These are phyloP conservation scores for Acholoe squamosa DNA, from an alignment of 2,888 invertebrate genomes.

Conservation along the genomic window DNA sequence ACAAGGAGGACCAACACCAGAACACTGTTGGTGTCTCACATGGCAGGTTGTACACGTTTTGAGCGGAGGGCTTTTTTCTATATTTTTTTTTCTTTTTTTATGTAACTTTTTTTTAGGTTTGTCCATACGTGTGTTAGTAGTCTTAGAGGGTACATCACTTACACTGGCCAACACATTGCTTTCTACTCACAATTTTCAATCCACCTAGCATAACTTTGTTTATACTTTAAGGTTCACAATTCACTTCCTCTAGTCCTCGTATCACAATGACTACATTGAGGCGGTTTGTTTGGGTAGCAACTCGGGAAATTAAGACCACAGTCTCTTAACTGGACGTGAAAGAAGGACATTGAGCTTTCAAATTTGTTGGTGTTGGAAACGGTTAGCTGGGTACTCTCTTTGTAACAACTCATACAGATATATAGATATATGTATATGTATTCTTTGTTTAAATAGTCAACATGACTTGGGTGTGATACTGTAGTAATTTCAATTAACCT, in stretches of 20 bases:
- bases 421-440: not conserved
- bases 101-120: not conserved
- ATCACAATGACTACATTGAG: slow-evolving; percentile 61
- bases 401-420: not conserved
- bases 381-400: slow-evolving; percentile 20
- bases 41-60: slow-evolving; percentile 59
- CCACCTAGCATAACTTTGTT: slow-evolving; percentile 34
- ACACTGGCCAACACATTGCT: slow-evolving; percentile 36
- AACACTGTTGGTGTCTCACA: slow-evolving; percentile 46
- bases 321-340: slow-evolving; percentile 58
- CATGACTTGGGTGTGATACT: slow-evolving; percentile 30
- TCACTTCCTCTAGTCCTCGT: slow-evolving; percentile 51
- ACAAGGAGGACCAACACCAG: slow-evolving; percentile 49
- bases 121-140: slow-evolving; percentile 49
- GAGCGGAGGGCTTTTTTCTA: slow-evolving; percentile 18
- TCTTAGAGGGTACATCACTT: slow-evolving; percentile 51
- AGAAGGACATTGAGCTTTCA: slow-evolving; percentile 57
- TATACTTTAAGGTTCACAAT: slow-evolving; percentile 49
- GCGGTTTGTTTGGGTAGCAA: slow-evolving; percentile 57
- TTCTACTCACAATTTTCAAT: slow-evolving; percentile 44
- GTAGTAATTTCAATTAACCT: slow-evolving; percentile 28
- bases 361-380: slow-evolving; percentile 36
- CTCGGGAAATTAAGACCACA: slow-evolving; percentile 55
- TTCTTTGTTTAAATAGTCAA: slow-evolving; percentile 10
- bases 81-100: slow-evolving; percentile 6